Conservation (phyloP, 2,113 vertebrate genomes). For the Malaclemys terrapin region DNA sequence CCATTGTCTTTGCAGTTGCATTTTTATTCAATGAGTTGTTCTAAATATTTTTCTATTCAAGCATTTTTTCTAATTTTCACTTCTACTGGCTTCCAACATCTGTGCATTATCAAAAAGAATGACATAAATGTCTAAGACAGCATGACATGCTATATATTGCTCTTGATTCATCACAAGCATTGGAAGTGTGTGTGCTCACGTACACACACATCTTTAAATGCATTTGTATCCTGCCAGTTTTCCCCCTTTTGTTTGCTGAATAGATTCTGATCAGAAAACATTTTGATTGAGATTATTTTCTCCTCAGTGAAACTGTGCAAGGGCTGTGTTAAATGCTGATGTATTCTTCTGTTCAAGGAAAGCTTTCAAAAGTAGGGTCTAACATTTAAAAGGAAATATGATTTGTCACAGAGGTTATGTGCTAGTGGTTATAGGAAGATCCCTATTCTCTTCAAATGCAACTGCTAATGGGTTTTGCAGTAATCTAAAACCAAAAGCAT, state of each 20-base stretch:
- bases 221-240: constrained; percentile 13
- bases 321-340: constrained; percentile 18
- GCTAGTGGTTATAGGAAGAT: constrained; percentile 32
- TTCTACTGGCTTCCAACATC: neutral
- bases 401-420: constrained; percentile 22
- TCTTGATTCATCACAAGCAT: constrained; percentile 2
- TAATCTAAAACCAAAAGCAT: constrained; percentile 13
- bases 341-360: constrained; percentile 37
- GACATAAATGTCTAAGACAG: neutral
- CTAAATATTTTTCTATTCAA: neutral
- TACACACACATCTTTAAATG: neutral
- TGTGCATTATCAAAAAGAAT: neutral
- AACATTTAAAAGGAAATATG: constrained; percentile 6
- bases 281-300: neutral
- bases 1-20: neutral
- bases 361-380: neutral
- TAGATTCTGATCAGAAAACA: neutral
- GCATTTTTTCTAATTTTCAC: neutral
- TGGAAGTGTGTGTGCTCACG: neutral
- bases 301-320: constrained; percentile 21
- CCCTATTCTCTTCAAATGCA: constrained; percentile 17
- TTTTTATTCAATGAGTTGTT: neutral
- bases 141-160: neutral
- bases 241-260: neutral
- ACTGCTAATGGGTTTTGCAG: constrained; percentile 45